Conservation (phyloP, 2,113 vertebrate species). For the Clarias batrachus region DNA sequence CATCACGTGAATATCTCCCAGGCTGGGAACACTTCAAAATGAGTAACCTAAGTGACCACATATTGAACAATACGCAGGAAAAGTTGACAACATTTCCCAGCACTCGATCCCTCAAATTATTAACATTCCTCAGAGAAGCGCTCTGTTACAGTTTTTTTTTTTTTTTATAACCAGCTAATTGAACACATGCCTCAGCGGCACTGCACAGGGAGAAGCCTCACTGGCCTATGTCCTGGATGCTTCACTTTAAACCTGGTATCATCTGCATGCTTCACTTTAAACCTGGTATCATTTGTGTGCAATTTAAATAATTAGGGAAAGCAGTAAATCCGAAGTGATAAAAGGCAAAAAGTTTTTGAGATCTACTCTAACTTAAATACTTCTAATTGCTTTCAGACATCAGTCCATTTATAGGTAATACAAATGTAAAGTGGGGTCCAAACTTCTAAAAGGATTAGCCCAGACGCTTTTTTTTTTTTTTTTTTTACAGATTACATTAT, state of each 20-base stretch:
- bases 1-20: constrained; percentile 66
- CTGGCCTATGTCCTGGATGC: constrained; percentile 55
- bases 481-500: neutral
- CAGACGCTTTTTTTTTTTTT: neutral
- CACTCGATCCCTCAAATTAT: constrained; percentile 72
- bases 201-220: constrained; percentile 64
- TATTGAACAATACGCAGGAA: constrained; percentile 67
- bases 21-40: constrained; percentile 62
- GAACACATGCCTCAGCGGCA: constrained; percentile 70
- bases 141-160: constrained; percentile 64
- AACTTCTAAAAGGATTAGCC: neutral
- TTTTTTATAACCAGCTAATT: constrained; percentile 65
- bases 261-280: constrained; percentile 64
- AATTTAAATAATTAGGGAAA: constrained; percentile 72
- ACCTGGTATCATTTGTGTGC: constrained; percentile 66
- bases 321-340: constrained; percentile 64
- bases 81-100: constrained; percentile 66
- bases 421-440: constrained; percentile 1
- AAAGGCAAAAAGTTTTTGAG: constrained; percentile 51
- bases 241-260: constrained; percentile 60
- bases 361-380: constrained; percentile 43
- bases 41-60: constrained; percentile 51
- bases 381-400: constrained; percentile 57
- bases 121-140: constrained; percentile 72
- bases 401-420: constrained; percentile 59